These are phyloP conservation scores for Lutjanus argentimaculatus DNA, from an alignment of 2,797 vertebrate genomes.

Conservation along the genomic window DNA sequence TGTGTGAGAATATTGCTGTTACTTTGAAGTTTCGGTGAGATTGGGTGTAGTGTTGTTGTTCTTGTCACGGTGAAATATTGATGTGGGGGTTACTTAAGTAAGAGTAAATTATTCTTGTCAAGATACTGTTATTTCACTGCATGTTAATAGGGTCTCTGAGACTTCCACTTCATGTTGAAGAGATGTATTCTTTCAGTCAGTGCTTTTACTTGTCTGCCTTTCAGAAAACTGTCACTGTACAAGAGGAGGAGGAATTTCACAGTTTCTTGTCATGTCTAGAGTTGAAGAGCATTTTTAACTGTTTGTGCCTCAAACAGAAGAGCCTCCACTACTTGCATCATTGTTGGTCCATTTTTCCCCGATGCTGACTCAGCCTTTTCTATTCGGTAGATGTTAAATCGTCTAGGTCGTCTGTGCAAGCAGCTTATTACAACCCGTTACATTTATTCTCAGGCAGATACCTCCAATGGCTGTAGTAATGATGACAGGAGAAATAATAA, in stretches of 20 bases:
- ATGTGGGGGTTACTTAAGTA: slow-evolving; percentile 16
- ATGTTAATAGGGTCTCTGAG: slow-evolving; percentile 1
- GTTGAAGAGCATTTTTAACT: background rate
- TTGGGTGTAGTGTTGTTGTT: background rate
- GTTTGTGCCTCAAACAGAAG: background rate
- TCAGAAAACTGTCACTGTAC: slow-evolving; percentile 7
- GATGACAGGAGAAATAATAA: no score
- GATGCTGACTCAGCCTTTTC: background rate
- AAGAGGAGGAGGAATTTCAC: background rate
- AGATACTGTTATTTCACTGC: slow-evolving; percentile 18
- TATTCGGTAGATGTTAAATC: background rate
- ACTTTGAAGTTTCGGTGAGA: slow-evolving; percentile 22
- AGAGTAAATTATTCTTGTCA: slow-evolving; percentile 20
- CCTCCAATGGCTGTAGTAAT: no score
- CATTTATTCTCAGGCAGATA: no score
- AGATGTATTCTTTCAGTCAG: slow-evolving; percentile 4
- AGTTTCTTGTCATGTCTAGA: background rate
- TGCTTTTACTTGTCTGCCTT: background rate
- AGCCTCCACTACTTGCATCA: background rate
- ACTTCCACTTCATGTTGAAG: background rate
- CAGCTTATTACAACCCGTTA: no score
- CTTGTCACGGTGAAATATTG: slow-evolving; percentile 20
- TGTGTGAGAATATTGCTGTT: slow-evolving; percentile 8
- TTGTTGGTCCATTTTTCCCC: background rate
- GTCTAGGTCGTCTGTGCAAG: no score